A percentile compares a stretch with the other conserved stretches of the same genome.
phyloP scores from a whole-genome alignment of 2,113 vertebrate genomes.

The Brachirus orientalis region DNA sequence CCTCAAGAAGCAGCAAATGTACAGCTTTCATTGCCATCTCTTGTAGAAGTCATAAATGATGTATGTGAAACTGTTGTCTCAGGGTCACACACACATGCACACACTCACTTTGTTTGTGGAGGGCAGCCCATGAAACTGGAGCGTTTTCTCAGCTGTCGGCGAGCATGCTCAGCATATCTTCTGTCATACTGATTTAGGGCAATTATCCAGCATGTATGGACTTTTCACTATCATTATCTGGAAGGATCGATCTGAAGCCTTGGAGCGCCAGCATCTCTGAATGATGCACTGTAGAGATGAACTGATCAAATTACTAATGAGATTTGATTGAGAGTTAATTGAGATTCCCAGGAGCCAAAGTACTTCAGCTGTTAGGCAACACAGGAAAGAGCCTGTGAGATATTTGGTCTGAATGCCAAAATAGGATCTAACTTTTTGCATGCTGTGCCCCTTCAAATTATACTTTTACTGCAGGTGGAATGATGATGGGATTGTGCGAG shows the following conservation, averaged over 20 bases:
- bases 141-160: constrained; percentile 18
- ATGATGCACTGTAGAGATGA: constrained; percentile 40
- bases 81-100: constrained; percentile 24
- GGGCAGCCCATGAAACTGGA: constrained; percentile 5
- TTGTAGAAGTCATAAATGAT: neutral
- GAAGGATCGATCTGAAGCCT: constrained; percentile 46
- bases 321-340: constrained; percentile 49
- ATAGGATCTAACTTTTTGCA: neutral
- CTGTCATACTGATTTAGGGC: constrained; percentile 43
- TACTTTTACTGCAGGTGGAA: constrained; percentile 14
- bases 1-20: neutral
- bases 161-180: constrained; percentile 29
- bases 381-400: constrained; percentile 30
- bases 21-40: neutral
- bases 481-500: constrained; percentile 12
- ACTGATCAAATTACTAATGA: constrained; percentile 55
- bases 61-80: constrained; percentile 14
- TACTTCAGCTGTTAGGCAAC: constrained; percentile 25
- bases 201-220: constrained; percentile 21
- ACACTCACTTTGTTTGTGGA: constrained; percentile 25
- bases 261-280: constrained; percentile 29
- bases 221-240: constrained; percentile 37
- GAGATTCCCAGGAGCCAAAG: constrained; percentile 31
- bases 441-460: neutral
- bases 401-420: neutral